Percentiles rank a stretch among this genome's conserved stretches.
Conservation (phyloP, 2,797 vertebrate species). For the Eospalax fontanierii region DNA sequence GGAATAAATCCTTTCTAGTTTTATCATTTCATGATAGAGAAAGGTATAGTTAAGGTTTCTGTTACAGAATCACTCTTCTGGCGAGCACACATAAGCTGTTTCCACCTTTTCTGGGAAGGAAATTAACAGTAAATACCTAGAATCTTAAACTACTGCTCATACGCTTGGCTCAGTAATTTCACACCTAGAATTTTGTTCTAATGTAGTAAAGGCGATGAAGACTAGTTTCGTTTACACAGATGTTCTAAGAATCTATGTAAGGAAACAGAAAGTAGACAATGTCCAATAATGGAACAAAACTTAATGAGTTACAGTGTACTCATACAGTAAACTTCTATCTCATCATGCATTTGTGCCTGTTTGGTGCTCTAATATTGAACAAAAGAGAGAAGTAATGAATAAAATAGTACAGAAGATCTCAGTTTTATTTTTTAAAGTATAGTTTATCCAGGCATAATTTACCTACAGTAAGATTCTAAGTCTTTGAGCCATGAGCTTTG, state of each 20-base stretch:
- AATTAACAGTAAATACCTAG: conserved; percentile 38
- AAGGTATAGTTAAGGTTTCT: conserved; percentile 23
- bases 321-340: not conserved
- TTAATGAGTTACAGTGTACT: conserved; percentile 26
- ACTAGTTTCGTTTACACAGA: conserved; percentile 2
- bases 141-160: not conserved
- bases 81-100: not conserved
- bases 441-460: conserved; percentile 13
- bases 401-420: not conserved
- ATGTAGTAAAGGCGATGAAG: conserved; percentile 28
- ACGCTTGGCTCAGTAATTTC: conserved; percentile 37
- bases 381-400: not conserved
- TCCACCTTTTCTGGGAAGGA: conserved; percentile 19
- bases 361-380: conserved; percentile 43
- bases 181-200: conserved; percentile 43
- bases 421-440: conserved; percentile 28
- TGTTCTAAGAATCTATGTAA: not conserved
- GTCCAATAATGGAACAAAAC: not conserved
- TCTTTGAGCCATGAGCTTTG: not conserved
- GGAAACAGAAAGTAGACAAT: conserved; percentile 12
- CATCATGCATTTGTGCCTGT: conserved; percentile 12
- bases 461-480: not conserved
- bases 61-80: not conserved
- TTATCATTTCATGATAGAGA: conserved; percentile 28
- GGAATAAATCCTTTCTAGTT: not conserved